Base-by-base conservation (phyloP, 1,140 invertebrate species). In the Mya arenaria region DNA sequence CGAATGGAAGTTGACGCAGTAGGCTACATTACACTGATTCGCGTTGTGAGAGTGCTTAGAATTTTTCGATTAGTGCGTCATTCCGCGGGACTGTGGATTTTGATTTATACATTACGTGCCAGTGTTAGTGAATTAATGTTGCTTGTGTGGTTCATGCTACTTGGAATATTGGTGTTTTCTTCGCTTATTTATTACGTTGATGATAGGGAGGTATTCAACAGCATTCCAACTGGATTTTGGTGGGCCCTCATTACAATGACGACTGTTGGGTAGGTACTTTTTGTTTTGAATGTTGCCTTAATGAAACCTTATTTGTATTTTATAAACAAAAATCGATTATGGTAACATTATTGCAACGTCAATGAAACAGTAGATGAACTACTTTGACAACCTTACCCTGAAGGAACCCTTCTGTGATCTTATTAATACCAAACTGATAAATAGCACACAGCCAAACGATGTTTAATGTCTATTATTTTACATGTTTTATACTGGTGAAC, bases 121-220 rank as follows among this genome's bases (percentile, higher is more conserved):
- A 98, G 97, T 86, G 99, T 99, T 94, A 98, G 99, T 94, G 98
- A 99, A 94, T 95, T 99, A 88, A 98, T 98, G 88, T 95, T 99
- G 92, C 95, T 99, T 17, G 98, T 99, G 96, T 96, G 99, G 92
- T 99, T 99, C 94, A 95, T 99, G 89, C 97, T 98, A 88, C 98
- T 99, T 95, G 98, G 98, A 90, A 98, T 99, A 89, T 95, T 99
- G 90, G 98, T 99, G 94, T 99, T 99, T 94, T 98, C 97, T 86
- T 98, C 96, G 91, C 95, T 99, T 92, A 97, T 97, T 90, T 84
- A 80, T 52, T 86, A 63, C 44, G 84, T 73, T 17, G 84, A 86
- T 25, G 63, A 99, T 99, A 28, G 84, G 93, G 77, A 93, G 91
- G 58, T 79, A 91, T 90, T 89, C 74, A 36, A 52, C 6, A 84